Conservation (phyloP, 1,140 invertebrate genomes). For the Bombus waltoni region DNA sequence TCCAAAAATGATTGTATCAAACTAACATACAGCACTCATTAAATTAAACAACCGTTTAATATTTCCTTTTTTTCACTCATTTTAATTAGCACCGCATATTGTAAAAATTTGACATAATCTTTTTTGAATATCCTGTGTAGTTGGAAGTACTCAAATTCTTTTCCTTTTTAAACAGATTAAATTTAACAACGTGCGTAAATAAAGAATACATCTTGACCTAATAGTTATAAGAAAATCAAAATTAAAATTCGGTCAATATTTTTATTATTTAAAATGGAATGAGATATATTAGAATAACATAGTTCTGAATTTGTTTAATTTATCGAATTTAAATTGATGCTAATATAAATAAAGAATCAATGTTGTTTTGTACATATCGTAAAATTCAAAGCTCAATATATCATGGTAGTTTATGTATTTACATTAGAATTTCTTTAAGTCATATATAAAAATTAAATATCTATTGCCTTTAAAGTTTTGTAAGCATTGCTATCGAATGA, state of each 20-base stretch:
- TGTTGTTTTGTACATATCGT: conserved; percentile 45
- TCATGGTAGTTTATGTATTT: conserved; percentile 57
- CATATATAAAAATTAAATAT: conserved; percentile 70
- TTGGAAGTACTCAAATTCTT: conserved; percentile 25
- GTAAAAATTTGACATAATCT: not conserved
- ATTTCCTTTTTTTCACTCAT: not conserved
- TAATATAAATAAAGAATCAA: conserved; percentile 58
- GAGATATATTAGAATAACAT: conserved; percentile 2
- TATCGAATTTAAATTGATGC: not conserved
- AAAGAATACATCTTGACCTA: conserved; percentile 6
- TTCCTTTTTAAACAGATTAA: conserved; percentile 23
- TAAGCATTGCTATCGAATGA: conserved; percentile 49
- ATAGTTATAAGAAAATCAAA: not conserved
- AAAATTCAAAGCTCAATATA: conserved; percentile 62
- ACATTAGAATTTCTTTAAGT: conserved; percentile 50
- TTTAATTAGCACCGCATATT: not conserved
- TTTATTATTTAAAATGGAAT: conserved; percentile 11
- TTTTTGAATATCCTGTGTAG: not conserved
- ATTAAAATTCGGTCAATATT: conserved; percentile 3
- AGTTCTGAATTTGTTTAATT: not conserved
- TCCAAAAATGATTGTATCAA: not conserved
- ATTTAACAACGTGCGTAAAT: conserved; percentile 21
- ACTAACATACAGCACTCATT: not conserved
- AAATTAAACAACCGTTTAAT: not conserved
- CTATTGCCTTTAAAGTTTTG: conserved; percentile 50